Percentiles rank a stretch among this genome's conserved stretches.
Conservation (phyloP, 2,797 vertebrate species). For the Lagorchestes hirsutus region DNA sequence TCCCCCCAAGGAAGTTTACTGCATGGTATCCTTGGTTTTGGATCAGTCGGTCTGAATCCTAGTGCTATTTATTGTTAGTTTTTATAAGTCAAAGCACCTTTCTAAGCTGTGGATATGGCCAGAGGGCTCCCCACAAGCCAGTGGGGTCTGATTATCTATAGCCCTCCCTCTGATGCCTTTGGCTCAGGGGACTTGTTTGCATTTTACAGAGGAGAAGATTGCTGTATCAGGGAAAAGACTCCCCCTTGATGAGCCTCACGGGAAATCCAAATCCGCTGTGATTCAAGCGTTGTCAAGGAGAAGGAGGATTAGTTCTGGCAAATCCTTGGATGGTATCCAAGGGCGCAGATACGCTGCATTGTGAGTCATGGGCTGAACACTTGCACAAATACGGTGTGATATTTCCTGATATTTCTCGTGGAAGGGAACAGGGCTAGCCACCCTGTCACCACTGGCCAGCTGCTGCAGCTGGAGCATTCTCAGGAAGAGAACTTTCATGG, state of each 20-base stretch:
- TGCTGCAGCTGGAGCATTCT: conserved; percentile 28
- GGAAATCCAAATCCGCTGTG: conserved; percentile 84
- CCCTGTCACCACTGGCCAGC: conserved; percentile 32
- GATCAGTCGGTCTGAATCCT: neutral
- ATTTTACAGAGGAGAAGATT: conserved; percentile 80
- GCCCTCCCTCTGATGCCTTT: neutral
- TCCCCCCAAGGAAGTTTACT: neutral
- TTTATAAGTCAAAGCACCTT: neutral
- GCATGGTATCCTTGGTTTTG: neutral
- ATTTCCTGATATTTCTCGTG: conserved; percentile 86
- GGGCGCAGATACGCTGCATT: conserved; percentile 73
- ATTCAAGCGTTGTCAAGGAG: conserved; percentile 77
- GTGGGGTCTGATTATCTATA: neutral
- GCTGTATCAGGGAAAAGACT: conserved; percentile 89
- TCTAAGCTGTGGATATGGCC: neutral
- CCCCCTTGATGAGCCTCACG: conserved; percentile 72
- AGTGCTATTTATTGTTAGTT: neutral
- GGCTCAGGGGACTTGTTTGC: conserved; percentile 46
- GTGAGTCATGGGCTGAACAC: conserved; percentile 85
- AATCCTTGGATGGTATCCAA: conserved; percentile 83
- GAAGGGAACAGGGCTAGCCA: conserved; percentile 80
- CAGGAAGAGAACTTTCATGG: conserved; percentile 18
- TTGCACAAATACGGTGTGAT: conserved; percentile 89
- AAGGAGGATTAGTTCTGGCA: conserved; percentile 83
- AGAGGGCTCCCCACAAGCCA: neutral